These are phyloP conservation scores for Sturnira hondurensis DNA, from an alignment of 2,113 vertebrate genomes.

Conservation along the genomic window DNA sequence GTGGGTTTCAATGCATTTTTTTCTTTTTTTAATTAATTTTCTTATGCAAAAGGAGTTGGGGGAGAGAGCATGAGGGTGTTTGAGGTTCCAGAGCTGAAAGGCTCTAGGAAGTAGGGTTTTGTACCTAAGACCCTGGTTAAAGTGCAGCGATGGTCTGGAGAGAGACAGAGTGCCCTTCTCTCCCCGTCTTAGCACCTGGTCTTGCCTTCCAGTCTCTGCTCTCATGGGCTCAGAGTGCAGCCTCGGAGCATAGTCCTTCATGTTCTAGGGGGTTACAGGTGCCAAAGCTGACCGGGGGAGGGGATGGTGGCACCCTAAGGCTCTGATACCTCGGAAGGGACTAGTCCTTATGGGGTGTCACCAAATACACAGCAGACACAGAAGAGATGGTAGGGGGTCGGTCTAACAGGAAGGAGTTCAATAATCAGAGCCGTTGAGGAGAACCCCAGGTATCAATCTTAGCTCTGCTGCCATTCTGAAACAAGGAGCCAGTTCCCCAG, in stretches of 20 bases:
- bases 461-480: slow-evolving; percentile 26
- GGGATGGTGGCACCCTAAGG: slow-evolving; percentile 37
- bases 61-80: slow-evolving; percentile 66
- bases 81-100: slow-evolving; percentile 62
- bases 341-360: slow-evolving; percentile 55
- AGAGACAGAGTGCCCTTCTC: slow-evolving; percentile 38
- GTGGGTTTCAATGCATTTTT: slow-evolving; percentile 59
- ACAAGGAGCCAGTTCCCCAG: not conserved
- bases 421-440: slow-evolving; percentile 22
- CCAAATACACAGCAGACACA: slow-evolving; percentile 38
- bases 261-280: slow-evolving; percentile 57
- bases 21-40: not conserved
- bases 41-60: slow-evolving; percentile 69
- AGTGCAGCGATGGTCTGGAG: slow-evolving; percentile 73
- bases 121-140: slow-evolving; percentile 78
- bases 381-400: slow-evolving; percentile 12
- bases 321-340: slow-evolving; percentile 42
- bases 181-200: slow-evolving; percentile 72
- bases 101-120: slow-evolving; percentile 69
- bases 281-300: slow-evolving; percentile 45
- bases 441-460: not conserved
- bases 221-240: slow-evolving; percentile 51
- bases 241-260: slow-evolving; percentile 64
- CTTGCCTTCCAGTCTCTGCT: slow-evolving; percentile 70
- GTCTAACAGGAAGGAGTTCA: slow-evolving; percentile 11